Evolutionary conservation across 2,113 vertebrate species (phyloP), one percentile per base, ranked within the genome.

Genomic region (Dicrurus megarhynchus): DNA sequence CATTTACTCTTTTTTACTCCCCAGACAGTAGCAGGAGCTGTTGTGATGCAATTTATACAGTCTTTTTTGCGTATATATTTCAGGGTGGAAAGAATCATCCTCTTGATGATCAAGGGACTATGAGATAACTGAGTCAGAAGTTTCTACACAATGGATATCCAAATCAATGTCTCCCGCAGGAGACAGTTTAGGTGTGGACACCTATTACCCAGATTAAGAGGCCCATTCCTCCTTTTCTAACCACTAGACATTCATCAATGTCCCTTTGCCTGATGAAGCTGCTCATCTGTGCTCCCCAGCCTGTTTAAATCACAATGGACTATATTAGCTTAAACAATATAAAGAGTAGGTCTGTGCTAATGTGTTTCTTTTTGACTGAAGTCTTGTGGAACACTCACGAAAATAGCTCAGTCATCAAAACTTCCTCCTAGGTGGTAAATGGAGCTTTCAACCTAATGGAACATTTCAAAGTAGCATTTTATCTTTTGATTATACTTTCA

Each of bases 351-450:
- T 55, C 26, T 79, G 23, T 68, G 21, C 2, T 68, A 59, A 35
- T 23, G 2, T 55, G 5, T n/a, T 77, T 32, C 4, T 49, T 88
- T 82, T 64, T 79, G 3, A 37, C 12, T 56, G 57, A 79, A 60
- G 56, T 56, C 23, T 76, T 0, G 0, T 55, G n/a, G 11, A 77
- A 1, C 8, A 56, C 4, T 71, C 21, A 19, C 6, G 57, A 64
- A 83, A 79, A 68, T 7, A 65, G 8, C 14, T 79, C 33, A 57
- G 28, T 67, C 28, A 55, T 55, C 28, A 63, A 50, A 89, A 68
- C 5, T 59, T 7, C 22, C 4, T 42, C 16, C 17, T 75, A 23
- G 9, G 8, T 75, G 13, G 33, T 46, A 67, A 90, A 90, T 2
- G 22, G 17, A 70, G 61, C 8, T 87, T 90, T 44, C 10, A 63